Percentiles rank a stretch among this genome's conserved stretches.
Conservation (phyloP, 1,140 invertebrate genomes). For the Helicorthomorpha holstii region DNA sequence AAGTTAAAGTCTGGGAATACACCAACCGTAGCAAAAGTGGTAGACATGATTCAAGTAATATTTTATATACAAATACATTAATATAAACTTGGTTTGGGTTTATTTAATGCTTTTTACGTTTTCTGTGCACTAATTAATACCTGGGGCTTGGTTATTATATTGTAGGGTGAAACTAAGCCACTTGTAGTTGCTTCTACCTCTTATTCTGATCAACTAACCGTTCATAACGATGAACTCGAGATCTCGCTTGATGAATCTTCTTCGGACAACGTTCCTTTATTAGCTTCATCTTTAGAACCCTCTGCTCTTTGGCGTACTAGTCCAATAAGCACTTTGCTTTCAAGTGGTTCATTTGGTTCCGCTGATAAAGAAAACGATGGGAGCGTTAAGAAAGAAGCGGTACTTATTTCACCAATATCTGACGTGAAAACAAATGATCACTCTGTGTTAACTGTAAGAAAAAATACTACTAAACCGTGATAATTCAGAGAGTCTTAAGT, state of each 20-base stretch:
- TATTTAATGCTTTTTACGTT: no score
- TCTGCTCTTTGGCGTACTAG: neutral
- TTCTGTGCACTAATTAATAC: no score
- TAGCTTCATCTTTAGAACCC: neutral
- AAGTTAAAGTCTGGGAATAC: no score
- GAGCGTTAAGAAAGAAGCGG: neutral
- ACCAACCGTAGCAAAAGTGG: no score
- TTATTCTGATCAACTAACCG: neutral
- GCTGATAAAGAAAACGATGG: neutral
- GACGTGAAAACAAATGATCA: no score
- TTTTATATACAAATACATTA: no score
- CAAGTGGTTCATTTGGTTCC: neutral
- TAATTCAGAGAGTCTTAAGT: no score
- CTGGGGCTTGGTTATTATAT: neutral
- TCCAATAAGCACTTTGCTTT: neutral
- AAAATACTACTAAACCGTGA: no score
- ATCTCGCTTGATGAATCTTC: neutral
- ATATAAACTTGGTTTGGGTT: no score
- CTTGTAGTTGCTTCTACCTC: neutral
- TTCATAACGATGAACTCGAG: neutral
- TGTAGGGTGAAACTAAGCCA: neutral
- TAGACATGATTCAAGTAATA: no score
- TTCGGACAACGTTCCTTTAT: constrained; percentile 1
- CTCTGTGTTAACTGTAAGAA: no score
- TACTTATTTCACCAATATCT: no score